phyloP scores from a whole-genome alignment of 1,140 invertebrate species.

The Drosophila watanabei region DNA sequence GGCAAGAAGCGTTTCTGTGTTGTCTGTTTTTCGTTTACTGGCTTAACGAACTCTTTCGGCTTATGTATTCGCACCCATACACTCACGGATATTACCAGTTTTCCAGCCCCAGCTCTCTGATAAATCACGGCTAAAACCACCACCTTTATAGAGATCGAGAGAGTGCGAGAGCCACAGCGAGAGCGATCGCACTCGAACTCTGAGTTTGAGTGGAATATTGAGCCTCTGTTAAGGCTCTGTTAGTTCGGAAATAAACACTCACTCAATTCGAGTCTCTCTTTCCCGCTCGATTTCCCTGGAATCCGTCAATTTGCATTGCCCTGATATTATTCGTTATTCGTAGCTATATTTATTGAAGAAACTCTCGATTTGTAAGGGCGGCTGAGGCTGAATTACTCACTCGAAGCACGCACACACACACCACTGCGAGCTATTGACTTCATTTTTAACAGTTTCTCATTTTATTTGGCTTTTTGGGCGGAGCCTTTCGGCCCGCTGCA shows the following conservation, averaged over 20 bases:
- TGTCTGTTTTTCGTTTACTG: constrained; percentile 54
- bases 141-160: constrained; percentile 17
- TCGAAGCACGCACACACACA: constrained; percentile 14
- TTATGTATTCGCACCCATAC: constrained; percentile 53
- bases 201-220: constrained; percentile 11
- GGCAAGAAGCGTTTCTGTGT: constrained; percentile 82
- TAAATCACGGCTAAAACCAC: constrained; percentile 63
- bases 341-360: constrained; percentile 64
- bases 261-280: constrained; percentile 8
- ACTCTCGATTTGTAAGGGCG: constrained; percentile 49
- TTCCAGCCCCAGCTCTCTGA: constrained; percentile 51
- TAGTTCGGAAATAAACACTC: constrained; percentile 28
- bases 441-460: constrained; percentile 77
- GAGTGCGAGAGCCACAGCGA: constrained; percentile 6
- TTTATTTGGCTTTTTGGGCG: constrained; percentile 69
- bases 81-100: constrained; percentile 41
- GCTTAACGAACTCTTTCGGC: constrained; percentile 49
- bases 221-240: constrained; percentile 37
- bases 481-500: constrained; percentile 44
- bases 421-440: constrained; percentile 59
- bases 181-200: constrained; percentile 35
- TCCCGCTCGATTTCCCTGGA: constrained; percentile 20
- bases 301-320: constrained; percentile 70
- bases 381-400: constrained; percentile 39
- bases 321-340: constrained; percentile 83